Conservation (phyloP, 1,140 invertebrate species). For the Zeugodacus cucurbitae region DNA sequence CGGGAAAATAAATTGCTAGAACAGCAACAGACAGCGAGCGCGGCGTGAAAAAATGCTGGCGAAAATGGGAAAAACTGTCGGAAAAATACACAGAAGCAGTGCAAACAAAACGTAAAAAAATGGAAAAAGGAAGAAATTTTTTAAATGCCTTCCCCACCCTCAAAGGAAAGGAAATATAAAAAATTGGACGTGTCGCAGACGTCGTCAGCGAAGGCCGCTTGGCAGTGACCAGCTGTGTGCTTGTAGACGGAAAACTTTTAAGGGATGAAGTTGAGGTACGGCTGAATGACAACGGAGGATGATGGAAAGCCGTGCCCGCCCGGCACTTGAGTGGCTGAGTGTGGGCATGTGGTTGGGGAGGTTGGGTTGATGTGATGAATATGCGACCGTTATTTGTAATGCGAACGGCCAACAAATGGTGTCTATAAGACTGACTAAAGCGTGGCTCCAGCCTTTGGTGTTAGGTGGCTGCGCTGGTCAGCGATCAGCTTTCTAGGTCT, state of each 20-base stretch:
- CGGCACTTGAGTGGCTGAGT: not conserved
- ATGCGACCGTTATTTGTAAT: not conserved
- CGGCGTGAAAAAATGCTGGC: slow-evolving; percentile 27
- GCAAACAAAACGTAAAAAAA: slow-evolving; percentile 45
- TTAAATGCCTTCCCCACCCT: slow-evolving; percentile 44
- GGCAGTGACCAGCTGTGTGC: slow-evolving; percentile 25
- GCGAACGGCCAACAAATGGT: not conserved
- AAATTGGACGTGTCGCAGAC: not conserved
- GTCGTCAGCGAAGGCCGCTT: not conserved
- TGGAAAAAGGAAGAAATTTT: slow-evolving; percentile 44
- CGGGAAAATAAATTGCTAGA: slow-evolving; percentile 29
- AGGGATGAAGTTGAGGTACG: slow-evolving; percentile 2
- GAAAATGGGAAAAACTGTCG: slow-evolving; percentile 52
- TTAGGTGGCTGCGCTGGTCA: not conserved
- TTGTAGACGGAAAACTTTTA: not conserved
- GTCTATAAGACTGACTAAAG: not conserved
- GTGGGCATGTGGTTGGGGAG: not conserved
- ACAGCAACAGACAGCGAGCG: not conserved
- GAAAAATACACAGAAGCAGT: slow-evolving; percentile 30
- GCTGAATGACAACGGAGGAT: not conserved
- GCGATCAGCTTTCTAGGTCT: not conserved
- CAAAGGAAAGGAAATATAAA: slow-evolving; percentile 40
- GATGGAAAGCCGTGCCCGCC: not conserved
- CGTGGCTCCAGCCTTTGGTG: not conserved
- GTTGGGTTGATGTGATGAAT: not conserved